Evolutionary conservation across 2,113 vertebrate species (phyloP), one percentile per base, ranked within the genome.

Genomic region (Labeo rohita): DNA sequence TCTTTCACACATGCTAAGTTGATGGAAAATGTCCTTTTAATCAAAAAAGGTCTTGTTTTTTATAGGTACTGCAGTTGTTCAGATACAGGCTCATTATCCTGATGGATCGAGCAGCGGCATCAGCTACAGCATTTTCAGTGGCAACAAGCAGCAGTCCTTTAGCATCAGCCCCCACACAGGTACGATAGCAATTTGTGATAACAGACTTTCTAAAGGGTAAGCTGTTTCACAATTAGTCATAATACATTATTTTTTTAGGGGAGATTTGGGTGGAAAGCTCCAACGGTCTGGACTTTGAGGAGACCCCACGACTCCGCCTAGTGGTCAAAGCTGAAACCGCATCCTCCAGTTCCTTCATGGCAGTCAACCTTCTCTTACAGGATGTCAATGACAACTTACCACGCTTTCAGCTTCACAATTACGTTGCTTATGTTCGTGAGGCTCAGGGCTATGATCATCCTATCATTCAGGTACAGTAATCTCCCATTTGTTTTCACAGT

Each of bases 311-410:
- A n/a, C 93, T 98, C 72, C 96, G 97, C 75, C 93, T 99, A 0
- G 98, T 99, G 66, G 93, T 99, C 28, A 98, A 99, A 87, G 98
- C 98, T 0, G 98, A 99, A 90, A 96, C 96, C 0, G 56, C 93
- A 0, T 92, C 96, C 65, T 96, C 96, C 91, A 97, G 95, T 3
- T 92, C 96, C 47, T 99, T 97, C 88, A 97, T 96, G 85, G 96
- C 96, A 4, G 90, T 99, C 76, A 98, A 96, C 84, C 90, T 99
- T 34, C 97, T 96, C 78, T 95, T 99, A 74, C 97, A 98, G 91
- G 98, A 99, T 43, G 94, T 97, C 91, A 99, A 99, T 0, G 98
- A 99, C 93, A 99, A 99, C 83, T 90, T 95, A n/a, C 98, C 98
- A 3, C 96, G 96, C 89, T 99, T 99, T 92, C 96, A 98, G 91